These are phyloP conservation scores for Trypoxylus dichotomus DNA, from an alignment of 1,140 invertebrate genomes.

Conservation along the genomic window DNA sequence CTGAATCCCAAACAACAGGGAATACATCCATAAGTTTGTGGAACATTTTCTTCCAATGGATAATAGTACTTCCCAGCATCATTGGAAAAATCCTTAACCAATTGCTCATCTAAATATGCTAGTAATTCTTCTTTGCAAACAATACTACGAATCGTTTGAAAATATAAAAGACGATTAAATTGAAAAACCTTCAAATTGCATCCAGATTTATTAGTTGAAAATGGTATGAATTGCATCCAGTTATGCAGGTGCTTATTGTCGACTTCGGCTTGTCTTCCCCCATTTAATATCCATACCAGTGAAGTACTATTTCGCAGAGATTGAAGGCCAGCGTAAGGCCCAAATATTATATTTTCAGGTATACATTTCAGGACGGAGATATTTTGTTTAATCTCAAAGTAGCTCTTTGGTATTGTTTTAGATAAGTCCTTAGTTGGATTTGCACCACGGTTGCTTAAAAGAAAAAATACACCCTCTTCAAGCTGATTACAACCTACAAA, in stretches of 20 bases:
- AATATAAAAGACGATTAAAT: not conserved
- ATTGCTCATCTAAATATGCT: not conserved
- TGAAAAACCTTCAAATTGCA: not conserved
- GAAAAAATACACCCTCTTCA: not conserved
- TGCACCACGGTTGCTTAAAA: not conserved
- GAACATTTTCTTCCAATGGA: not conserved
- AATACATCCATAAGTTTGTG: not conserved
- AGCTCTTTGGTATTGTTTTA: not conserved
- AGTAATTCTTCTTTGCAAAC: not conserved
- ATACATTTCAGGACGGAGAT: not conserved
- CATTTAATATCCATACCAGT: not conserved
- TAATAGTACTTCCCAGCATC: conserved; percentile 1
- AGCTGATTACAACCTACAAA: not conserved
- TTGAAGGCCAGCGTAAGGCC: not conserved
- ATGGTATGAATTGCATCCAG: not conserved
- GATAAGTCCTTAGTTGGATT: not conserved
- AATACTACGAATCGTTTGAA: not conserved
- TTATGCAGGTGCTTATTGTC: not conserved
- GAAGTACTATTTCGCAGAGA: not conserved
- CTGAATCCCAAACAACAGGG: not conserved
- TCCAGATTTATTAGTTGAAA: not conserved
- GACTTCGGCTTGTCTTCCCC: not conserved
- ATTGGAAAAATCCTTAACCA: not conserved
- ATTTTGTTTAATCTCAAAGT: not conserved
- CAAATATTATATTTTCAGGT: not conserved